These are phyloP conservation scores for Microtus montanus DNA, from an alignment of 2,113 vertebrate species.

Conservation along the genomic window DNA sequence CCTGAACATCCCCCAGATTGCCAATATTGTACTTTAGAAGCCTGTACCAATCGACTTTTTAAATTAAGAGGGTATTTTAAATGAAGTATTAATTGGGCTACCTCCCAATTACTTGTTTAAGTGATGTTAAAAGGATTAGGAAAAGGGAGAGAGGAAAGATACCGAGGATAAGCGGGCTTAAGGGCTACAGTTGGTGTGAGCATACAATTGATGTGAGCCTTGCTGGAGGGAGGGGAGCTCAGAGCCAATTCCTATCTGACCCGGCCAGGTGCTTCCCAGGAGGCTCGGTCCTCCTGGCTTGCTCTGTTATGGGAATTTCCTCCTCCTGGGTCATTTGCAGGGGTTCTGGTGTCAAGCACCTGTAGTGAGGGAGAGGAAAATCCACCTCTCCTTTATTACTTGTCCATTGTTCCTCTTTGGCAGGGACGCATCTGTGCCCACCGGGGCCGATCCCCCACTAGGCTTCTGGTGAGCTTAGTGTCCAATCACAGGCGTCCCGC, in stretches of 20 bases:
- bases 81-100: neutral
- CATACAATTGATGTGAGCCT: no score
- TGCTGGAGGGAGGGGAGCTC: neutral
- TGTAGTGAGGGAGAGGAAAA: constrained; percentile 40
- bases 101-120: neutral
- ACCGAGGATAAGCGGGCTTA: neutral
- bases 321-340: neutral
- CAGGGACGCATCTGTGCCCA: neutral
- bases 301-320: neutral
- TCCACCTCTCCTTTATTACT: neutral
- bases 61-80: neutral
- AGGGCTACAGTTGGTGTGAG: neutral
- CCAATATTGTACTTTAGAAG: neutral
- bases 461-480: neutral
- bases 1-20: neutral
- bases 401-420: neutral
- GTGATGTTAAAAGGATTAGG: neutral
- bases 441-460: neutral
- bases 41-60: neutral
- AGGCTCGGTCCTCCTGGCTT: neutral
- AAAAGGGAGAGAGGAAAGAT: neutral
- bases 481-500: neutral
- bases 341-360: neutral
- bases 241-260: neutral
- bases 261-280: neutral